Evolutionary conservation across 2,888 invertebrate species (phyloP).

Genomic region (Lycocerus yunnanus): DNA sequence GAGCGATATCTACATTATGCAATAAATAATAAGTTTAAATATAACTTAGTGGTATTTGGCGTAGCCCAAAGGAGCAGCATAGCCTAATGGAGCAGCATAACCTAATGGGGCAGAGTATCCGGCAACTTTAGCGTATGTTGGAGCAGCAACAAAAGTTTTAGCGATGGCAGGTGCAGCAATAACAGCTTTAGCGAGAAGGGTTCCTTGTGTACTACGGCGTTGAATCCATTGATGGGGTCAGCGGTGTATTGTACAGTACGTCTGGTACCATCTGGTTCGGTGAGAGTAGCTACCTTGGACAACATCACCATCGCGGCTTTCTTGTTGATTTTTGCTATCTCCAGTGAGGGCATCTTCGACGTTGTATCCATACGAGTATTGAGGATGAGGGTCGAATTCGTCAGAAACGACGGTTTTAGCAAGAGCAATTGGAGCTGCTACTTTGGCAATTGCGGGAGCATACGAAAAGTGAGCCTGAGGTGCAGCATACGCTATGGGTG

Average conservation of each 20-base stretch:
- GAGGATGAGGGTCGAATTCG: constrained; percentile 57
- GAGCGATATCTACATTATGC: not conserved
- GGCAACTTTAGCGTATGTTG: not conserved
- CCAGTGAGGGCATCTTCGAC: constrained; percentile 59
- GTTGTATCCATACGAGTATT: constrained; percentile 60
- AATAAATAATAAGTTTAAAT: not conserved
- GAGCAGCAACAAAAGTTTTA: constrained; percentile 1
- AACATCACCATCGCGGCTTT: constrained; percentile 58
- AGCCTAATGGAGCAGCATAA: constrained; percentile 32
- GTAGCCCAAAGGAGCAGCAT: not conserved
- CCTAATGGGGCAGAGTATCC: constrained; percentile 12
- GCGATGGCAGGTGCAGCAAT: constrained; percentile 3
- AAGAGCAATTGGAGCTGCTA: constrained; percentile 8
- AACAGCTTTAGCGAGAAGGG: constrained; percentile 52
- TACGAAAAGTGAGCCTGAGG: constrained; percentile 5
- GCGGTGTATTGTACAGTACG: constrained; percentile 61
- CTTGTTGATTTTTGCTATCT: constrained; percentile 59
- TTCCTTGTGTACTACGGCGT: constrained; percentile 65
- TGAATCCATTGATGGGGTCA: constrained; percentile 64
- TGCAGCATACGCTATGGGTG: not conserved
- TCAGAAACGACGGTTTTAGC: constrained; percentile 44
- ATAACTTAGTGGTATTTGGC: not conserved
- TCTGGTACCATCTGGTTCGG: constrained; percentile 59
- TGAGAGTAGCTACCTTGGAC: constrained; percentile 60
- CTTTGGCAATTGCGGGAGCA: not conserved